These are phyloP conservation scores for Axis porcinus DNA, from an alignment of 2,113 vertebrate genomes.

Conservation along the genomic window DNA sequence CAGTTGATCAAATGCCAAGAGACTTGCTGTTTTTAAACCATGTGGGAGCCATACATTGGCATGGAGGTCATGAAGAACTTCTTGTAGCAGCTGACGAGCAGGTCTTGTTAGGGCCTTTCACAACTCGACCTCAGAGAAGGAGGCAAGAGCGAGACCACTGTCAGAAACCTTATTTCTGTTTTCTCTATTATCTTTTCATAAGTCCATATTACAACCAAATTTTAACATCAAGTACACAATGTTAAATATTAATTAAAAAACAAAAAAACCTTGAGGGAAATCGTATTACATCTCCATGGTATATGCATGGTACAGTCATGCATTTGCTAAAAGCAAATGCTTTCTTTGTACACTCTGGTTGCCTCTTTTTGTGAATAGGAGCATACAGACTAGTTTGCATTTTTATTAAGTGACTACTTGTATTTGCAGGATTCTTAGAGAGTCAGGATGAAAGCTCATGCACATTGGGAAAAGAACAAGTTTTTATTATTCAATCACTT, in stretches of 20 bases:
- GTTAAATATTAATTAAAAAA: constrained; percentile 66
- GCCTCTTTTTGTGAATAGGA: constrained; percentile 20
- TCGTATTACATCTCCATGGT: constrained; percentile 22
- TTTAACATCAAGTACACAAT: constrained; percentile 22
- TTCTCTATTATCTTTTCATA: constrained; percentile 46
- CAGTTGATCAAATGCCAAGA: background rate
- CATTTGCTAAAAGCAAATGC: constrained; percentile 52
- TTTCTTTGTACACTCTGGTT: background rate
- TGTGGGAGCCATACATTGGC: background rate
- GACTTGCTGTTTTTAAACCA: background rate
- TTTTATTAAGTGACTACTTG: constrained; percentile 40
- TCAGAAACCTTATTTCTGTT: background rate
- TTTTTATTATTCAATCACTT: constrained; percentile 30
- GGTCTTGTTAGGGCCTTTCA: fast-evolving
- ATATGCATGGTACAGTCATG: constrained; percentile 34
- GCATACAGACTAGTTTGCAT: background rate
- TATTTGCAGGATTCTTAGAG: constrained; percentile 9
- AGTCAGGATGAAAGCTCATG: background rate
- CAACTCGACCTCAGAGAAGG: background rate
- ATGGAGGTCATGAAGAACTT: background rate
- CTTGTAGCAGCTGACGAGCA: background rate
- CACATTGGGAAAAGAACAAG: background rate
- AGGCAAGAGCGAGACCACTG: background rate
- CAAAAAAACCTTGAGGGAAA: constrained; percentile 40
- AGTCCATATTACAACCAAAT: constrained; percentile 12